Conservation (phyloP, 92 coral and sea anemone genomes). For the Ricordea florida region DNA sequence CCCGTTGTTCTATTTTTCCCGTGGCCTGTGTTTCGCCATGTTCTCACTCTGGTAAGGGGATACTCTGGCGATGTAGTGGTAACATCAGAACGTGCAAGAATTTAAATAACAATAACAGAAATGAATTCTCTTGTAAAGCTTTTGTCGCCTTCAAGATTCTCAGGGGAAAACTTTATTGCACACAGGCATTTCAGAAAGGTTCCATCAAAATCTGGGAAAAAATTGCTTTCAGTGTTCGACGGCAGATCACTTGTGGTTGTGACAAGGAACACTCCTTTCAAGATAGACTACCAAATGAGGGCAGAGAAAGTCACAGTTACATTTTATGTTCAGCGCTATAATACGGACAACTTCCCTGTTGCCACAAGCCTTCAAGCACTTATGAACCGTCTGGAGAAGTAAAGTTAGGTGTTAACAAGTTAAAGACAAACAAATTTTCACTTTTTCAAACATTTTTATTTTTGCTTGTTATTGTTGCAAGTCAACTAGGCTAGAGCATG, state of each 20-base stretch:
- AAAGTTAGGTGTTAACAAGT: neutral
- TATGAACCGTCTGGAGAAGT: constrained; percentile 8
- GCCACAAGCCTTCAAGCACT: constrained; percentile 24
- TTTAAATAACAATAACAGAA: neutral
- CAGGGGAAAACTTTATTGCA: constrained; percentile 58
- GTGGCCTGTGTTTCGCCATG: constrained; percentile 56
- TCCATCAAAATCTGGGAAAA: constrained; percentile 23
- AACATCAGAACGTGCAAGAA: neutral
- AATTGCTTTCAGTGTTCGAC: constrained; percentile 7
- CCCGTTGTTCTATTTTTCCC: constrained; percentile 38
- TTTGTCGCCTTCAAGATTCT: constrained; percentile 33
- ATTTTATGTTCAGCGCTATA: constrained; percentile 26
- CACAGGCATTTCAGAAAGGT: constrained; percentile 49
- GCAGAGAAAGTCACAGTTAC: constrained; percentile 13
- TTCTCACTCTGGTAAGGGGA: constrained; percentile 34
- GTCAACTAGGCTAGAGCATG: no score
- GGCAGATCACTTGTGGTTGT: constrained; percentile 23
- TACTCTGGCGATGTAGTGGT: constrained; percentile 46
- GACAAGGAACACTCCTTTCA: constrained; percentile 18
- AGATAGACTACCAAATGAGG: constrained; percentile 8
- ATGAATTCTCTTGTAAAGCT: constrained; percentile 9
- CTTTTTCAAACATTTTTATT: no score
- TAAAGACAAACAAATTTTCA: no score
- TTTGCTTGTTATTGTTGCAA: no score
- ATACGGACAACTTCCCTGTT: constrained; percentile 6